Percentiles rank a stretch among this genome's conserved stretches.
Evolutionary conservation across 2,797 vertebrate species (phyloP).

Genomic region (Cephalopachus bancanus): DNA sequence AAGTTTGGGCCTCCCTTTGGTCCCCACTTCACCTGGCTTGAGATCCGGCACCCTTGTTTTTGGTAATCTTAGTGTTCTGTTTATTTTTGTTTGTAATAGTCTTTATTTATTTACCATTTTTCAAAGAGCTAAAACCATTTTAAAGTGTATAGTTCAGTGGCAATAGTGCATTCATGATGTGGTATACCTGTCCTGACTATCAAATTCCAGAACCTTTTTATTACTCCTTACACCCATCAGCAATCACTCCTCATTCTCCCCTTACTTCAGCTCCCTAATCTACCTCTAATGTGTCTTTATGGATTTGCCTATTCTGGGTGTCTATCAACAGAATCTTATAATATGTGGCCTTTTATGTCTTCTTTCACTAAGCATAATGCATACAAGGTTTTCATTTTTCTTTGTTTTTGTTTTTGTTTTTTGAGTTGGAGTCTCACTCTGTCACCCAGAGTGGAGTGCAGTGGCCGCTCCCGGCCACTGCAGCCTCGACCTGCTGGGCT

Average conservation of each 20-base stretch:
- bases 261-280: neutral
- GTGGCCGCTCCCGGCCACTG: too few species aligned
- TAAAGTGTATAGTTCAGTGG: neutral
- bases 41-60: neutral
- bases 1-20: too few species aligned
- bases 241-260: neutral
- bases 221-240: neutral
- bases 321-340: neutral
- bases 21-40: too few species aligned
- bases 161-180: neutral
- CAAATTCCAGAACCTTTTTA: conserved; percentile 26
- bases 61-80: neutral
- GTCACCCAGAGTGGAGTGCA: too few species aligned
- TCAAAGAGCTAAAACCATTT: neutral
- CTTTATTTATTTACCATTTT: neutral
- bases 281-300: neutral
- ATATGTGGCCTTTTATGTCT: neutral
- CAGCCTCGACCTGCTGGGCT: too few species aligned
- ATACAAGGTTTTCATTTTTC: neutral
- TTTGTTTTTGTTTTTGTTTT: neutral
- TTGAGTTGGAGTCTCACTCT: too few species aligned
- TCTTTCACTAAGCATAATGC: neutral
- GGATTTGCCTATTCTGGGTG: neutral
- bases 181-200: neutral
- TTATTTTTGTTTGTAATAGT: conserved; percentile 3